Conservation (phyloP, 2,888 invertebrate species). For the Leucophora obtusa region DNA sequence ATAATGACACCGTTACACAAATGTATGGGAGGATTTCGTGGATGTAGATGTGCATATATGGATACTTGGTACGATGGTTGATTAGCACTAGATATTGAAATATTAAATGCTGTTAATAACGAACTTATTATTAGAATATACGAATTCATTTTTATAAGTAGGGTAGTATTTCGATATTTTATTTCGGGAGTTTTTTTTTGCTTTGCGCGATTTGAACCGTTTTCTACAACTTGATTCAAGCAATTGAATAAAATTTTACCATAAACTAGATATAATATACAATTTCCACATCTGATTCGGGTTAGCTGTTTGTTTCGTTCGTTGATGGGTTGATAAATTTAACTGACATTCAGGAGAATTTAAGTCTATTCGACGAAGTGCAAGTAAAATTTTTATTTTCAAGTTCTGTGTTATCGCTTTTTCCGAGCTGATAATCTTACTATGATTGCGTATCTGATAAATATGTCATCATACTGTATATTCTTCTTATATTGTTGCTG, state of each 20-base stretch:
- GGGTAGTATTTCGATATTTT: neutral
- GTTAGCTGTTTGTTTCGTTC: slow-evolving; percentile 9
- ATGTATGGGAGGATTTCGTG: slow-evolving; percentile 60
- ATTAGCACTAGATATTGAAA: neutral
- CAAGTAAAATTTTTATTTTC: slow-evolving; percentile 31
- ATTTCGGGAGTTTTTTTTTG: no score
- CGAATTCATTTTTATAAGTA: neutral
- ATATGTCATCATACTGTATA: slow-evolving; percentile 15
- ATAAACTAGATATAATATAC: slow-evolving; percentile 46
- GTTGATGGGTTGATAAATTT: slow-evolving; percentile 10
- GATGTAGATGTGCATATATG: slow-evolving; percentile 63
- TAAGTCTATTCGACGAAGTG: slow-evolving; percentile 46
- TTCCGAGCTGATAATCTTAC: slow-evolving; percentile 49
- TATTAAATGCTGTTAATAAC: slow-evolving; percentile 6
- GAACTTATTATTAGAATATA: slow-evolving; percentile 1
- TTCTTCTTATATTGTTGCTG: slow-evolving; percentile 4
- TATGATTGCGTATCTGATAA: slow-evolving; percentile 40
- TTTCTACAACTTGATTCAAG: slow-evolving; percentile 7
- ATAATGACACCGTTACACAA: slow-evolving; percentile 69
- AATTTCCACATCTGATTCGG: neutral
- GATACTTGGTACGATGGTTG: slow-evolving; percentile 68
- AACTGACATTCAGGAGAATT: slow-evolving; percentile 51
- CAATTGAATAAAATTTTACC: slow-evolving; percentile 39
- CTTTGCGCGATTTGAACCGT: slow-evolving; percentile 4
- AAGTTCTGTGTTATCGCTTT: slow-evolving; percentile 58